These are phyloP conservation scores for Gambelia wislizenii DNA, from an alignment of 2,797 vertebrate genomes.

Conservation along the genomic window DNA sequence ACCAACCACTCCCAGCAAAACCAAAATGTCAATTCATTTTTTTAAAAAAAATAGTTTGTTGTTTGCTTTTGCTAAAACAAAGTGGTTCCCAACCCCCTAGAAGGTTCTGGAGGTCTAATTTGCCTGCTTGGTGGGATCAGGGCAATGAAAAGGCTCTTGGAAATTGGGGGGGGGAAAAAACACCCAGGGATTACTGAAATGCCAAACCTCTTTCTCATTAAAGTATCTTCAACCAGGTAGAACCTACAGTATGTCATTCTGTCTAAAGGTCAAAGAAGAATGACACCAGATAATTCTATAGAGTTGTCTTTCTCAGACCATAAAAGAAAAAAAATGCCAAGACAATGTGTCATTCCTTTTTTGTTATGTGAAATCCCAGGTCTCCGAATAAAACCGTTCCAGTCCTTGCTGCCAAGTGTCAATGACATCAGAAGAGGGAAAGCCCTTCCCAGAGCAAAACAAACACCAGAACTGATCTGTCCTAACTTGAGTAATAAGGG, in stretches of 20 bases:
- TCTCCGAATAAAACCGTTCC: background rate
- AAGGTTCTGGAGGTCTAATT: too few relatives aligned
- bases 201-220: background rate
- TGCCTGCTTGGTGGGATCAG: too few relatives aligned
- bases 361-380: background rate
- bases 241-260: background rate
- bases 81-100: too few relatives aligned
- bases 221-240: background rate
- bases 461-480: background rate
- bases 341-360: background rate
- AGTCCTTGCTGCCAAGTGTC: background rate
- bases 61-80: too few relatives aligned
- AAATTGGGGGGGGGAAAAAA: too few relatives aligned
- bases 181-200: background rate
- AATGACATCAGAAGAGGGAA: background rate
- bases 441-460: background rate
- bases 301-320: background rate
- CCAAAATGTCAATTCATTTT: too few relatives aligned
- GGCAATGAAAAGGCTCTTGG: too few relatives aligned
- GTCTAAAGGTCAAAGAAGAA: background rate
- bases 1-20: too few relatives aligned
- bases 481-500: background rate
- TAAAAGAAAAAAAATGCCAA: constrained; percentile 6
- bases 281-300: background rate
- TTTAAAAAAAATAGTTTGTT: too few relatives aligned